Evolutionary conservation across 2,888 invertebrate genomes (phyloP).

Genomic region (Deroplatys truncata): DNA sequence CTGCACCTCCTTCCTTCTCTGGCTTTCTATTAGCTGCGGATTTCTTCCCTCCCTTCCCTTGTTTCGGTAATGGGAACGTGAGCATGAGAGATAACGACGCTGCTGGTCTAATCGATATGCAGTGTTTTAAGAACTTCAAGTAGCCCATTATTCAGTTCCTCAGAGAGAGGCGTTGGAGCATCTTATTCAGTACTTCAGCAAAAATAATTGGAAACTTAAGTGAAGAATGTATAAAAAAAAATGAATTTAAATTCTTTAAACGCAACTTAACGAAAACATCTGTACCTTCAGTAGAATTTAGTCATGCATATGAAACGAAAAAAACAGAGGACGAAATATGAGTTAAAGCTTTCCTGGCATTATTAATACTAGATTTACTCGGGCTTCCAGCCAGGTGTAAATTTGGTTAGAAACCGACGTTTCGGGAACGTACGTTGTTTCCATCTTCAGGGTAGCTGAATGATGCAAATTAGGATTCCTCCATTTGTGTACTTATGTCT

Average conservation of each 20-base stretch:
- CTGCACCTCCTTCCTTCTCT: background rate
- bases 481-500: too few relatives aligned
- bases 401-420: too few relatives aligned
- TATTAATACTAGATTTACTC: too few relatives aligned
- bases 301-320: too few relatives aligned
- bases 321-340: too few relatives aligned
- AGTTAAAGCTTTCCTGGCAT: too few relatives aligned
- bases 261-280: background rate
- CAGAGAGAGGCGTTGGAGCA: background rate
- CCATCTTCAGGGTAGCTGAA: too few relatives aligned
- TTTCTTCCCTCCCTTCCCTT: background rate
- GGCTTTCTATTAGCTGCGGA: background rate
- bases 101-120: background rate
- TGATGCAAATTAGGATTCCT: too few relatives aligned
- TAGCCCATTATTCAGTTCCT: background rate
- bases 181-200: background rate
- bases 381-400: too few relatives aligned
- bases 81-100: background rate
- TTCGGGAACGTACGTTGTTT: too few relatives aligned
- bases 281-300: too few relatives aligned
- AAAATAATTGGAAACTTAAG: background rate
- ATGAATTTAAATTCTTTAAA: background rate
- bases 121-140: background rate
- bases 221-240: background rate
- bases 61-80: background rate